phyloP scores from a whole-genome alignment of 2,888 invertebrate genomes.

The Chrysolina haemoptera region DNA sequence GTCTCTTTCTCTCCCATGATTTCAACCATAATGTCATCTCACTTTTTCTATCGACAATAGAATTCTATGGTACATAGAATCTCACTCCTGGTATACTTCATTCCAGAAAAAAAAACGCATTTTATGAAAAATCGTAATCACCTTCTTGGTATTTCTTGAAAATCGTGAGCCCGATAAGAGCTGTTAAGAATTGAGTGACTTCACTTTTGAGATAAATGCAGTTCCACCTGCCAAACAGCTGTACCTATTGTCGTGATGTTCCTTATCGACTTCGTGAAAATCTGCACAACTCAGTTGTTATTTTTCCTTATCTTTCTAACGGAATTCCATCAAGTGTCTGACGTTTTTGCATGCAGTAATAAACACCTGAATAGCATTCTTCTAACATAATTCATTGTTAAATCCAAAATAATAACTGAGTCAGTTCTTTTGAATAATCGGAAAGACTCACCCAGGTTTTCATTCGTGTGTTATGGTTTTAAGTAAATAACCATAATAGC shows the following conservation, averaged over 20 bases:
- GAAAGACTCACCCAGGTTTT: background rate
- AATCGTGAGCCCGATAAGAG: background rate
- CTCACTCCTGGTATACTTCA: too few relatives aligned
- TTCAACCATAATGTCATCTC: too few relatives aligned
- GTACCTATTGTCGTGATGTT: background rate
- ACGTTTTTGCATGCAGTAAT: background rate
- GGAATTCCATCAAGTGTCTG: slow-evolving; percentile 19
- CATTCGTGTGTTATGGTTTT: background rate
- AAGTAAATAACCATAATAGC: background rate
- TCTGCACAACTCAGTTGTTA: background rate
- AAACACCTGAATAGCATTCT: too few relatives aligned
- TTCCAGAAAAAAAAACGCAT: too few relatives aligned
- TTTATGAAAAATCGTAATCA: too few relatives aligned
- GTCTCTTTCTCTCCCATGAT: too few relatives aligned
- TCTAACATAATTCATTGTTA: too few relatives aligned
- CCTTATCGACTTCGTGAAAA: background rate
- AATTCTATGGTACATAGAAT: too few relatives aligned
- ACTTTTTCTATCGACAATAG: too few relatives aligned
- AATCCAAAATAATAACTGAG: too few relatives aligned
- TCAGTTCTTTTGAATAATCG: background rate
- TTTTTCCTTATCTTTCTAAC: slow-evolving; percentile 27
- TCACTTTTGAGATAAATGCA: background rate
- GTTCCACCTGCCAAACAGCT: too few relatives aligned
- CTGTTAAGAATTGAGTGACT: background rate
- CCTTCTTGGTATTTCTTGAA: too few relatives aligned